Conservation (phyloP, 1,140 invertebrate species). For the Eumeta japonica region DNA sequence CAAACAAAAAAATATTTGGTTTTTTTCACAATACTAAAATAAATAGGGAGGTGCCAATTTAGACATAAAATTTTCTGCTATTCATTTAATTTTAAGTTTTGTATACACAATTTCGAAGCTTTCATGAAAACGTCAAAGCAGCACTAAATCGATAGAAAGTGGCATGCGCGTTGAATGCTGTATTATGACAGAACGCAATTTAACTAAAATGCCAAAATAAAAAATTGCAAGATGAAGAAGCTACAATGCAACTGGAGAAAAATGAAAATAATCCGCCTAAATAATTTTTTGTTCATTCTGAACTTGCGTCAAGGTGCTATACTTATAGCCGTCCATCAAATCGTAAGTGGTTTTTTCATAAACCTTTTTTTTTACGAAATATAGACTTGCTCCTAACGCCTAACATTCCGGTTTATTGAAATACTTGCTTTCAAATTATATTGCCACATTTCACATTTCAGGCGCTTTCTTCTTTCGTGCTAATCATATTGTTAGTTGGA, state of each 20-base stretch:
- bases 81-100: too few species aligned
- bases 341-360: slow-evolving; percentile 30
- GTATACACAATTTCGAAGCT: too few species aligned
- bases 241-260: slow-evolving; percentile 19
- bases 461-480: slow-evolving; percentile 44
- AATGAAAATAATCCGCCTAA: slow-evolving; percentile 51
- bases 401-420: not conserved
- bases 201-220: too few species aligned
- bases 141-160: slow-evolving; percentile 18
- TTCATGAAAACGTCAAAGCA: too few species aligned
- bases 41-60: too few species aligned
- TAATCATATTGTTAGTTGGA: slow-evolving; percentile 44
- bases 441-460: slow-evolving; percentile 15
- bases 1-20: too few species aligned
- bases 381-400: not conserved
- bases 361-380: not conserved
- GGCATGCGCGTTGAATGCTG: slow-evolving; percentile 45
- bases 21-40: too few species aligned
- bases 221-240: too few species aligned
- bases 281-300: slow-evolving; percentile 49
- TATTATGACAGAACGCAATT: too few species aligned
- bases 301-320: slow-evolving; percentile 51
- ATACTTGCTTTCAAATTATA: not conserved
- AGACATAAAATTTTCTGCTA: too few species aligned
- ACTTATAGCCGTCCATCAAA: slow-evolving; percentile 51